Evolutionary conservation across 2,888 invertebrate genomes (phyloP), one percentile per base, ranked within the genome.

Genomic region (Hanleya hanleyi): DNA sequence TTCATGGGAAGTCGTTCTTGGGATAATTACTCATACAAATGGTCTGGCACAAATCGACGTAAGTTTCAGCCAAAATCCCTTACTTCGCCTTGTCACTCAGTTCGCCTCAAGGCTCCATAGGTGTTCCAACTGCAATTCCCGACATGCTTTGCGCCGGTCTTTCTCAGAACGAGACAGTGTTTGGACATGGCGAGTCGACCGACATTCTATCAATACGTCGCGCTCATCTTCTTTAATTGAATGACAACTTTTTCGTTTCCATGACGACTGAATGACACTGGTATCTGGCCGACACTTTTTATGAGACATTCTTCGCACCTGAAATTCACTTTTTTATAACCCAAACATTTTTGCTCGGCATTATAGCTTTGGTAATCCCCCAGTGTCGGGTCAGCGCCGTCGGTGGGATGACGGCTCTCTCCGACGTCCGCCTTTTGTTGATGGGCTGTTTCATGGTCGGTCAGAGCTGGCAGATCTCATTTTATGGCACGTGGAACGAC

Each of bases 401-500:
- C n/a, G n/a, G n/a, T n/a, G n/a, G n/a, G 41, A 41, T 18, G 41
- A 18, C 29, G 57, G 32, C 26, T 57, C 29, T 57, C 57, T 22
- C 32, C 32, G 15, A 57, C 22, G 32, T 29, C 57, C 57, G 22
- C 12, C 26, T 57, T 22, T 57, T 57, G 57, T 57, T 26, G 29
- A 12, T 15, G 15, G 26, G 22, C 32, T 57, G 57, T 57, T 15
- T 22, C 57, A 29, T 29, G n/a, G n/a, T 18, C 57, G 57, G 57
- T 18, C 29, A 32, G 32, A 29, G 57, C 18, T 29, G 32, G 32
- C 57, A 22, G 57, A 4, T 15, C 22, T 57, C 57, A 57, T 57
- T 57, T 57, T 57, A 57, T 57, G 57, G 29, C 57, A 57, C 57
- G 57, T 57, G 22, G 29, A 57, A 57, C 29, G 57, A 26, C 15